Evolutionary conservation across 2,113 vertebrate genomes (phyloP).

Genomic region (Mastomys coucha): DNA sequence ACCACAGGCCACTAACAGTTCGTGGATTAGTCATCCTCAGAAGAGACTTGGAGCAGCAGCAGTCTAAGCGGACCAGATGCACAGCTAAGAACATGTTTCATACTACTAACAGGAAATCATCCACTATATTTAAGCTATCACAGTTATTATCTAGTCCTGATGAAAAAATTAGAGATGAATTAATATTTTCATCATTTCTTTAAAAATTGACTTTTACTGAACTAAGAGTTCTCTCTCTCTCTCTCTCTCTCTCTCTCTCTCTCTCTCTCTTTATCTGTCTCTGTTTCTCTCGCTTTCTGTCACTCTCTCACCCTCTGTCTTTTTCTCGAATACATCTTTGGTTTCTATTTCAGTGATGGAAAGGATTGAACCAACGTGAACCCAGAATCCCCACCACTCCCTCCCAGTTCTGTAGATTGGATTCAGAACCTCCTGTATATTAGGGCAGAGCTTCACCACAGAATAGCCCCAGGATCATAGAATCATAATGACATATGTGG

Average conservation of each 20-base stretch:
- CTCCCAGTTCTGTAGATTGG: not conserved
- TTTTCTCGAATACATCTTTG: not conserved
- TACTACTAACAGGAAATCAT: not conserved
- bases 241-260: not conserved
- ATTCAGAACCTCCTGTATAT: not conserved
- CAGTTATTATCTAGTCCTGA: not conserved
- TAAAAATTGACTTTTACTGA: not conserved
- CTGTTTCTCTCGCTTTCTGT: not conserved
- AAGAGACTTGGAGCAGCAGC: not conserved
- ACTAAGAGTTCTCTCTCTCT: not conserved
- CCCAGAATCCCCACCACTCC: not conserved
- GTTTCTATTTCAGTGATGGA: not conserved
- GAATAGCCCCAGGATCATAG: not conserved
- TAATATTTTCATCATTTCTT: not conserved
- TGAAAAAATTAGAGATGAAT: not conserved
- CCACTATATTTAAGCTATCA: not conserved
- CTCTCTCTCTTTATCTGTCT: not conserved
- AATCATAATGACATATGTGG: not conserved
- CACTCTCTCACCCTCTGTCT: too few relatives aligned
- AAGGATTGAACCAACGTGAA: not conserved
- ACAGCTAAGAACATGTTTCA: not conserved
- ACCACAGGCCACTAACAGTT: not conserved
- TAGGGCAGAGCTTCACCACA: not conserved
- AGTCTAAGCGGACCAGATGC: not conserved
- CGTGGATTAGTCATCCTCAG: not conserved